Evolutionary conservation across 2,113 vertebrate genomes (phyloP).

Genomic region (Hippoglossus stenolepis): DNA sequence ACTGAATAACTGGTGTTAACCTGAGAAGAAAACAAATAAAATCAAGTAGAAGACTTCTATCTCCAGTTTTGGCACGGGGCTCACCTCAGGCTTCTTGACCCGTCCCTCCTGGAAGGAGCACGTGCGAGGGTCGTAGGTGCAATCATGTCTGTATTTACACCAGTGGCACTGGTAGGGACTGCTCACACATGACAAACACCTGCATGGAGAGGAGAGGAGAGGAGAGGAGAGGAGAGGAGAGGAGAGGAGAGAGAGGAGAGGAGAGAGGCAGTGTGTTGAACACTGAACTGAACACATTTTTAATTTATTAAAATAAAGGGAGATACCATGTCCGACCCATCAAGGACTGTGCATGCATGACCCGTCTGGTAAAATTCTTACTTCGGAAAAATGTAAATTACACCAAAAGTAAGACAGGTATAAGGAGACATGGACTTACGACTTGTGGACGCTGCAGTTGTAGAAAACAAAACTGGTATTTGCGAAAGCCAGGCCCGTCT

Average conservation of each 20-base stretch:
- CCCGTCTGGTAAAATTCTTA: too few relatives aligned
- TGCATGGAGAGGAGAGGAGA: conserved; percentile 59
- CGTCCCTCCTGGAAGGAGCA: conserved; percentile 97
- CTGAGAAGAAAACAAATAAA: background rate
- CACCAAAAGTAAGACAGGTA: background rate
- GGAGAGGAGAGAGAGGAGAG: too few relatives aligned
- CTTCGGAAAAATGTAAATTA: background rate
- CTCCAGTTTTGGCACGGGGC: rapidly evolving
- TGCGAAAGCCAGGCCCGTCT: conserved; percentile 96
- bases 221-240: too few relatives aligned
- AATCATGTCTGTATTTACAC: conserved; percentile 98
- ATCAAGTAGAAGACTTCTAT: background rate
- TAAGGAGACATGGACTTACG: conserved; percentile 85
- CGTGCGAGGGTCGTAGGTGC: conserved; percentile 94
- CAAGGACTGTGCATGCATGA: too few relatives aligned
- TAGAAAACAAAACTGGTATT: conserved; percentile 99
- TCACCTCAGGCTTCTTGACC: conserved; percentile 94
- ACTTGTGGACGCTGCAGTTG: conserved; percentile 98
- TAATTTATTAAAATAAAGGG: too few relatives aligned
- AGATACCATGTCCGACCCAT: too few relatives aligned
- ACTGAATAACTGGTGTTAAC: background rate
- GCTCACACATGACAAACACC: conserved; percentile 95
- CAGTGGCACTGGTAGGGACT: conserved; percentile 97
- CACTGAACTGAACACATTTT: too few relatives aligned
- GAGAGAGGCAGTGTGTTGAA: too few relatives aligned